Conservation (phyloP, 2,888 invertebrate genomes). For the Notodromas monacha region DNA sequence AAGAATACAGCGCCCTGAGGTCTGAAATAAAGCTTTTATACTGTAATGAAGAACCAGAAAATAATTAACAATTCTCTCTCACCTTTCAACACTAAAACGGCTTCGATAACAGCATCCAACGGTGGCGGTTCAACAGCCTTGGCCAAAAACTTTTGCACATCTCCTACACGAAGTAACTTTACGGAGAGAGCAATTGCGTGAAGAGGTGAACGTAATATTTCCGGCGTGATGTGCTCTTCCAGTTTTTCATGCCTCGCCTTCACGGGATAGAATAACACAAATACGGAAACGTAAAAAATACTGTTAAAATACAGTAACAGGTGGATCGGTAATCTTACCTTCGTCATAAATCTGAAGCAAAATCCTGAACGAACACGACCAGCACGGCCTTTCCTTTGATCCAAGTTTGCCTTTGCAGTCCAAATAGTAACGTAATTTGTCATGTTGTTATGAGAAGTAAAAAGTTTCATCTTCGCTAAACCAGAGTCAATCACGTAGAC, state of each 20-base stretch:
- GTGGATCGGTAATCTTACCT: too few species aligned
- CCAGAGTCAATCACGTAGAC: constrained; percentile 91
- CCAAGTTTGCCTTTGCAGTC: constrained; percentile 69
- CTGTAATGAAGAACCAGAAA: background rate
- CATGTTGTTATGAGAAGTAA: constrained; percentile 93
- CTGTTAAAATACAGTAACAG: too few species aligned
- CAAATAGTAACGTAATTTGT: constrained; percentile 81
- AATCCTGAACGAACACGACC: constrained; percentile 76
- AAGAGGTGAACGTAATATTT: constrained; percentile 86
- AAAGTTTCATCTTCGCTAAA: constrained; percentile 86
- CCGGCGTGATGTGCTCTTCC: constrained; percentile 71
- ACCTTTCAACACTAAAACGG: constrained; percentile 36
- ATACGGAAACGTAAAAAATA: too few species aligned
- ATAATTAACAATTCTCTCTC: constrained; percentile 4
- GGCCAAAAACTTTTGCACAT: constrained; percentile 71
- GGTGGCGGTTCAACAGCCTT: constrained; percentile 89
- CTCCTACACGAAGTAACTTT: constrained; percentile 56
- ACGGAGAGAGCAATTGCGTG: constrained; percentile 76
- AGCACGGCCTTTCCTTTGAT: constrained; percentile 76
- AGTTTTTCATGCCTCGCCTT: constrained; percentile 31
- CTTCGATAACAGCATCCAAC: constrained; percentile 86
- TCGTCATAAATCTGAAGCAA: constrained; percentile 59
- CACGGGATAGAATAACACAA: constrained; percentile 9
- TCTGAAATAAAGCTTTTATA: constrained; percentile 21
- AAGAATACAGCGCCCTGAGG: constrained; percentile 57